Conservation (phyloP, 2,797 vertebrate species). For the Buceros bicornis region DNA sequence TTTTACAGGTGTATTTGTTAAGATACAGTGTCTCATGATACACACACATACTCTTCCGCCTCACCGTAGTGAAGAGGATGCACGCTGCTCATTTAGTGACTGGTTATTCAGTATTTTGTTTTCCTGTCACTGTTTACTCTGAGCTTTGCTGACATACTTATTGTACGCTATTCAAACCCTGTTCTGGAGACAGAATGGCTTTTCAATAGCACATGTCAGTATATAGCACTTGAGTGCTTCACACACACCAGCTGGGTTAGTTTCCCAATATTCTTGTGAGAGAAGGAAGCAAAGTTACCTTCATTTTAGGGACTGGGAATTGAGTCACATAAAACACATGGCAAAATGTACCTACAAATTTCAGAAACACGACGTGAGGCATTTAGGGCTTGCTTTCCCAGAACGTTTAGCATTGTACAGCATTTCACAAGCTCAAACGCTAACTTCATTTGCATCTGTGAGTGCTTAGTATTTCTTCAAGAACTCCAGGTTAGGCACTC, state of each 20-base stretch:
- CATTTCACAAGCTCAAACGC: neutral
- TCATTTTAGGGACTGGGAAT: neutral
- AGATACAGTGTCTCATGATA: neutral
- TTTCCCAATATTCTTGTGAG: conserved; percentile 30
- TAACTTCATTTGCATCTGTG: neutral
- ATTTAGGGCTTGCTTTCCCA: neutral
- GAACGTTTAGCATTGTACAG: neutral
- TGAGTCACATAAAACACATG: neutral
- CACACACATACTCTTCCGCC: neutral
- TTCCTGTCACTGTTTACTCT: conserved; percentile 38
- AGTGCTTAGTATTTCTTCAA: neutral
- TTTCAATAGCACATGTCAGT: conserved; percentile 37
- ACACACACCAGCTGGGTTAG: conserved; percentile 10
- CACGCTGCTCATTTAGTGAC: conserved; percentile 1
- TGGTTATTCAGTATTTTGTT: conserved; percentile 23
- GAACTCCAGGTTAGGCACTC: neutral
- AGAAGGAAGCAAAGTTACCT: neutral
- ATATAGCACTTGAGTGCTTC: conserved; percentile 2
- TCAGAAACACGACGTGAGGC: neutral
- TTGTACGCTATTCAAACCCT: conserved; percentile 12
- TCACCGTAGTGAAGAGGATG: neutral
- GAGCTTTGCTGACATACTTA: conserved; percentile 47
- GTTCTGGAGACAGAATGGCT: conserved; percentile 44
- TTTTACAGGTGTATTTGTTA: neutral
- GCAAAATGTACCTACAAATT: neutral